Evolutionary conservation across 2,113 vertebrate genomes (phyloP), one percentile per base, ranked within the genome.

Genomic region (Thunnus maccoyii): DNA sequence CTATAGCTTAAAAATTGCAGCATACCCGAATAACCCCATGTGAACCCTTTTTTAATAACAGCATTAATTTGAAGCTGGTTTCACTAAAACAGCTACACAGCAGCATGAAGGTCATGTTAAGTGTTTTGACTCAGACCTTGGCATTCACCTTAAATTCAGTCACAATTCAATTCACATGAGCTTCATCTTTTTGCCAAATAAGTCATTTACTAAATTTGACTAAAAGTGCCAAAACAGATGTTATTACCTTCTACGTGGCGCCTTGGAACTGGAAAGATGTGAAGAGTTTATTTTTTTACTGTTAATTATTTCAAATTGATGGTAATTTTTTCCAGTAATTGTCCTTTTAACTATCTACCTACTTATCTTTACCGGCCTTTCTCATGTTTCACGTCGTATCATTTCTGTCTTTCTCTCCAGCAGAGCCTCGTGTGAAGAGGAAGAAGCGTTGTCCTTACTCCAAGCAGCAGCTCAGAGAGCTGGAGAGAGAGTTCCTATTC

Each of bases 381-480:
- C 36, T 41, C 0, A 8, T 41, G 36, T 41, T 41, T 41, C 36
- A 30, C 4, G n/a, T 14, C 32, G n/a, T 25, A 65, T 46, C 3
- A 17, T 44, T 16, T 50, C 12, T 41, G 6, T 27, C 25, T 58
- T 13, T 44, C 20, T 18, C 41, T 55, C 1, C 62, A 48, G 54
- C 95, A 97, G 96, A 60, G 18, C 8, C 54, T 5, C 12, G 94
- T 95, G 95, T 94, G 88, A 96, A 95, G 67, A 96, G 96, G 70
- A 97, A 97, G 93, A 98, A 98, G 92, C 96, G 97, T 62, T 98
- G 97, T 80, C 97, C 97, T 0, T 98, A 98, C 89, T 96, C 97
- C 78, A 98, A 97, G 87, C 98, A 97, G 71, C 97, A 99, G 94
- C 97, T 97, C 92, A 94, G 96, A 68, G 97, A 98, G 94, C 94